Evolutionary conservation across 2,797 vertebrate species (phyloP), one percentile per base, ranked within the genome.

Genomic region (Lutra lutra): DNA sequence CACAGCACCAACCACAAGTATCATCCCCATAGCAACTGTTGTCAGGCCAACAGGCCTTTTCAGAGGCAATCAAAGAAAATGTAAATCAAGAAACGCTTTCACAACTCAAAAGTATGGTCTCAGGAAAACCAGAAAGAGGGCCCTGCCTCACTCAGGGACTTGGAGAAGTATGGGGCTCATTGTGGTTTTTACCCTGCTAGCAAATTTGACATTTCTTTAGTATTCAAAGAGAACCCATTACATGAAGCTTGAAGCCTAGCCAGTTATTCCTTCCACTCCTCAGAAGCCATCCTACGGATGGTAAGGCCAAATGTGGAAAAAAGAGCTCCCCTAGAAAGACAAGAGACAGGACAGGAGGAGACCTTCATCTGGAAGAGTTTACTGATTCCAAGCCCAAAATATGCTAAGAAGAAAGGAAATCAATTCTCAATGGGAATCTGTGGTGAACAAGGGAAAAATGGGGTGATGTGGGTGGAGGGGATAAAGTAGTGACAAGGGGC

Each of bases 1-100:
- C 82, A 68, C 13, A 60, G 87, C 72, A 95, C 73, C 83, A 86
- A 62, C 88, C 40, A 43, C 73, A 89, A 94, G 80, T 29, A 75
- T 66, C 51, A 92, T 92, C 94, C 32, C 95, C 96, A 95, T 51
- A 91, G 96, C 51, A 96, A 88, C 60, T 40, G 83, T 6, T 85
- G 58, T 92, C 91, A 64, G 20, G 25, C 5, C 84, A 91, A 95
- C 38, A 43, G 68, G 35, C 17, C 66, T 89, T 82, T 92, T 92
- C 25, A 91, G 80, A 64, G 56, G 29, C 82, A 97, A 94, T 8
- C 51, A 89, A 62, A 94, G 86, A 48, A 84, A 56, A 82, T 51
- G 73, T 32, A 66, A 98, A 73, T 32, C 82, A 86, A 82, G 91
- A 66, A 40, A 83, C 9, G 20, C 43, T 97, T 83, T 94, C 78